A percentile compares a stretch with the other conserved stretches of the same genome.
phyloP scores from a whole-genome alignment of 1,140 invertebrate species.

The Centruroides sculpturatus region DNA sequence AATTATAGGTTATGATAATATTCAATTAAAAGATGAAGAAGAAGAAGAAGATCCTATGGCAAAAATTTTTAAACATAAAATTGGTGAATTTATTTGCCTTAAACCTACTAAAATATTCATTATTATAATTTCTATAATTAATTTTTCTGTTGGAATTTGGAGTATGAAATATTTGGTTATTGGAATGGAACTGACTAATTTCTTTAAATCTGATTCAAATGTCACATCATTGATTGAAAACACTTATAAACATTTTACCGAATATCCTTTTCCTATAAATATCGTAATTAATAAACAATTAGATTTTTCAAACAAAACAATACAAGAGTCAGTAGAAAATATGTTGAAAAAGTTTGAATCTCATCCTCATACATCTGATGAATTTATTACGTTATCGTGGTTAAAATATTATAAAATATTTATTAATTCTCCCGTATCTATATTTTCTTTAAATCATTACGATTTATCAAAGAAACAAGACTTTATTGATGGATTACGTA shows the following conservation, averaged over 20 bases:
- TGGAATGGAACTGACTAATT: constrained; percentile 66
- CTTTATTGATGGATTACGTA: constrained; percentile 35
- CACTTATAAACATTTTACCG: constrained; percentile 73
- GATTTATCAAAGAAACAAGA: constrained; percentile 51
- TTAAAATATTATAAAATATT: constrained; percentile 49
- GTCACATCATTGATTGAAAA: constrained; percentile 74
- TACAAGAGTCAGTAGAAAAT: too few relatives aligned
- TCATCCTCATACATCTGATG: too few relatives aligned
- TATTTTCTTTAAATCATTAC: constrained; percentile 40
- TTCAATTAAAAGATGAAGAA: constrained; percentile 50
- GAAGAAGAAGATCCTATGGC: constrained; percentile 64
- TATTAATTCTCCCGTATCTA: constrained; percentile 52
- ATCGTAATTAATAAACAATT: constrained; percentile 43
- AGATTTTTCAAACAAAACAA: too few relatives aligned
- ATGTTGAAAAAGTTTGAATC: too few relatives aligned
- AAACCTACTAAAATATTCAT: constrained; percentile 57
- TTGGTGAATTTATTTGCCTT: constrained; percentile 58
- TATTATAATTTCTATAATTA: constrained; percentile 58
- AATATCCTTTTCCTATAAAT: constrained; percentile 78
- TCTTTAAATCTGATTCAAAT: constrained; percentile 74
- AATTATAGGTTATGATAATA: too few relatives aligned
- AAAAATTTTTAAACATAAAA: constrained; percentile 70
- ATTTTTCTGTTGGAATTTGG: constrained; percentile 68
- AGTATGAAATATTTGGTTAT: constrained; percentile 75
- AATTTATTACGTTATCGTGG: too few relatives aligned